Evolutionary conservation across 2,797 vertebrate species (phyloP).

Genomic region (Simalia tracyae): DNA sequence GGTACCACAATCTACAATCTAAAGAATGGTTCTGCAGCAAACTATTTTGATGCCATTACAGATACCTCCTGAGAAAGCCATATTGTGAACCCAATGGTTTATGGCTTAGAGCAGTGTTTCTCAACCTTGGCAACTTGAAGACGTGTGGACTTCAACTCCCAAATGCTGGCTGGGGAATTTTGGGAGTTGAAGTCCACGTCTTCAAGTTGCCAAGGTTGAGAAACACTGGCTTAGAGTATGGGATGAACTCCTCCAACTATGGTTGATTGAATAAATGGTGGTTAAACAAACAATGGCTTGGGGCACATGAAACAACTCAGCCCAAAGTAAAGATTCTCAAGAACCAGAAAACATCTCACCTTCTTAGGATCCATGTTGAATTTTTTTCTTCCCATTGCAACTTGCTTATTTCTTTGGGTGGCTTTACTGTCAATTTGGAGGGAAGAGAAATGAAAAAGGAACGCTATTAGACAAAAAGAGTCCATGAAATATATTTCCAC

Average conservation of each 20-base stretch:
- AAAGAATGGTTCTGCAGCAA: too few relatives aligned
- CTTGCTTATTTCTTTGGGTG: constrained; percentile 95
- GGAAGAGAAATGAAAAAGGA: constrained; percentile 5
- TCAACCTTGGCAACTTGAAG: too few relatives aligned
- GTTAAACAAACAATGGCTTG: not conserved
- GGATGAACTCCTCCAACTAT: not conserved
- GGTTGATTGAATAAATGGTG: not conserved
- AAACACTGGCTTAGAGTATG: not conserved
- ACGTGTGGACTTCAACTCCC: too few relatives aligned
- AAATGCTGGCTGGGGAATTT: not conserved
- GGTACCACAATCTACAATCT: too few relatives aligned
- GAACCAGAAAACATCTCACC: constrained; percentile 67
- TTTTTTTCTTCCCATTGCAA: constrained; percentile 97
- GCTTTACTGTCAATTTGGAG: constrained; percentile 82
- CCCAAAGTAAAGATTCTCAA: constrained; percentile 2
- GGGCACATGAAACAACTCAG: not conserved
- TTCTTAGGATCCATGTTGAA: constrained; percentile 99
- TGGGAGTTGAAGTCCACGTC: not conserved
- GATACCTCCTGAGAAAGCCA: too few relatives aligned
- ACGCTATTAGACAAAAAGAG: not conserved
- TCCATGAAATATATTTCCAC: not conserved
- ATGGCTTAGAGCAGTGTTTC: too few relatives aligned
- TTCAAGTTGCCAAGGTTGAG: too few relatives aligned
- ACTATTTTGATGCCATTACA: too few relatives aligned
- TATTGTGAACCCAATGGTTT: too few relatives aligned